Evolutionary conservation across 2,888 invertebrate species (phyloP).

Genomic region (Cantharis rustica): DNA sequence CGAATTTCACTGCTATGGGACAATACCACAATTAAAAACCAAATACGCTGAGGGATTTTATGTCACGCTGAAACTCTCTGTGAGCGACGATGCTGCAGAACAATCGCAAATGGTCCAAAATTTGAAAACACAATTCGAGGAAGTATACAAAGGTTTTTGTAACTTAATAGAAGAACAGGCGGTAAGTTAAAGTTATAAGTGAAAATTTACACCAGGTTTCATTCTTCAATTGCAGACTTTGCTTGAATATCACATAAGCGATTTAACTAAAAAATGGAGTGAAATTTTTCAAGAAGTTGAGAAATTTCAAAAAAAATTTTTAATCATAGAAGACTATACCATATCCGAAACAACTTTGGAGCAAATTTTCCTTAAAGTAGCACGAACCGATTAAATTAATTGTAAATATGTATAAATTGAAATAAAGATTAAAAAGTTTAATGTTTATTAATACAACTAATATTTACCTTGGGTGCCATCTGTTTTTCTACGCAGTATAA

Average conservation of each 20-base stretch:
- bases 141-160: background rate
- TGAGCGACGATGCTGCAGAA: background rate
- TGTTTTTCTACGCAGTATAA: no score
- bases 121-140: background rate
- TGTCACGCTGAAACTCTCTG: constrained; percentile 45
- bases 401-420: no score
- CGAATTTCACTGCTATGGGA: constrained; percentile 73
- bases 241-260: constrained; percentile 70
- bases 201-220: background rate
- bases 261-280: constrained; percentile 66
- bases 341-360: constrained; percentile 81
- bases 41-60: constrained; percentile 66
- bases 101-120: background rate
- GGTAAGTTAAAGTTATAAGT: background rate
- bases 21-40: constrained; percentile 76
- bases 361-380: constrained; percentile 75
- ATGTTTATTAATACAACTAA: no score
- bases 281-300: constrained; percentile 74
- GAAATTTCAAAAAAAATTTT: constrained; percentile 44
- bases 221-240: background rate
- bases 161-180: background rate
- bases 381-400: constrained; percentile 41
- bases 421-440: no score
- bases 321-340: constrained; percentile 74
- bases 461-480: no score